These are phyloP conservation scores for Subanguina moxae DNA, from an alignment of 1,140 invertebrate species.

Conservation along the genomic window DNA sequence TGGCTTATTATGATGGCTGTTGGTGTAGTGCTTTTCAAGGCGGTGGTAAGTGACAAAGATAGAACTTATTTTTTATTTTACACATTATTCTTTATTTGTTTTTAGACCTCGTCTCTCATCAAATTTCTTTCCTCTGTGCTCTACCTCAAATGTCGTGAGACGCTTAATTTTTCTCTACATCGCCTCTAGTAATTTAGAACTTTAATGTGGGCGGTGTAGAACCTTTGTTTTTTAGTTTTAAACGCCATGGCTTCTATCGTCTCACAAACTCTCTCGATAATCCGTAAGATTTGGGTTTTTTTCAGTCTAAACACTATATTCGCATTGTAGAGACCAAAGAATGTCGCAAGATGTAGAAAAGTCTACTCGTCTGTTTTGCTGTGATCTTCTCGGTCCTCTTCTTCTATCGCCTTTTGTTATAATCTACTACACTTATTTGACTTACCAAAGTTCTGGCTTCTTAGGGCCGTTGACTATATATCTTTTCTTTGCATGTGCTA, in stretches of 20 bases:
- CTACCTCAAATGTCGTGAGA: conserved; percentile 39
- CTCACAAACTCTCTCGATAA: conserved; percentile 44
- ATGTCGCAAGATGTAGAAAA: conserved; percentile 63
- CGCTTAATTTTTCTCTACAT: conserved; percentile 45
- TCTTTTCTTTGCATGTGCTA: conserved; percentile 65
- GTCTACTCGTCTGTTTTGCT: conserved; percentile 59
- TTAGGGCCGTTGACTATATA: conserved; percentile 65
- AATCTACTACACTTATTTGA: conserved; percentile 61
- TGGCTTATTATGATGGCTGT: conserved; percentile 36
- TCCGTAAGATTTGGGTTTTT: conserved; percentile 41
- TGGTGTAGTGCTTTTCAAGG: conserved; percentile 38
- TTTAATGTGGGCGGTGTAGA: too few relatives aligned
- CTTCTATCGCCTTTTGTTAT: conserved; percentile 63
- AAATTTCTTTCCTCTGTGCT: conserved; percentile 43
- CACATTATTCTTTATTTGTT: not conserved
- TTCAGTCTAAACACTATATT: not conserved
- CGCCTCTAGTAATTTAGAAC: conserved; percentile 41
- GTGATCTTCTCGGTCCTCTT: conserved; percentile 60
- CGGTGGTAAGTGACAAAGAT: conserved; percentile 25
- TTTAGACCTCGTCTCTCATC: conserved; percentile 41
- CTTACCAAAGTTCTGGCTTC: conserved; percentile 63
- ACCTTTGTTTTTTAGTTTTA: conserved; percentile 34
- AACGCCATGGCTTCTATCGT: conserved; percentile 55
- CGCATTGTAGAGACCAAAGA: conserved; percentile 60
- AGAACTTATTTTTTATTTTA: conserved; percentile 7